phyloP scores from a whole-genome alignment of 2,888 invertebrate genomes.

The Crossocerus cetratus region DNA sequence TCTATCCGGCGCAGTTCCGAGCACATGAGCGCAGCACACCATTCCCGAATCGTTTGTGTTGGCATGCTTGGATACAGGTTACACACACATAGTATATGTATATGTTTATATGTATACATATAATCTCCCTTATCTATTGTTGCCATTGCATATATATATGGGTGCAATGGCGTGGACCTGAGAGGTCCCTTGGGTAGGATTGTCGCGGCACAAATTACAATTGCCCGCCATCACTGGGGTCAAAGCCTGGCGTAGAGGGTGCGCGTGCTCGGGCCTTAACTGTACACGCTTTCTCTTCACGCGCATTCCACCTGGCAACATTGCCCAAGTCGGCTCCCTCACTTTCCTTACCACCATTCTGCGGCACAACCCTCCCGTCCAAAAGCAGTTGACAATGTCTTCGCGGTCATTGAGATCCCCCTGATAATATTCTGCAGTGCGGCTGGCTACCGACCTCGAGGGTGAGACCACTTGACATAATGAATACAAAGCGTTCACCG shows the following conservation, averaged over 20 bases:
- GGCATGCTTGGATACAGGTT: too few relatives aligned
- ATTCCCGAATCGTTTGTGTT: too few relatives aligned
- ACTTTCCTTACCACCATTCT: not conserved
- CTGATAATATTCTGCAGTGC: not conserved
- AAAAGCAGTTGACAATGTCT: not conserved
- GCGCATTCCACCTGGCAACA: not conserved
- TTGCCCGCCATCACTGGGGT: constrained; percentile 54
- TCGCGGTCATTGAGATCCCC: not conserved
- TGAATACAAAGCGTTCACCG: not conserved
- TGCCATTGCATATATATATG: too few relatives aligned
- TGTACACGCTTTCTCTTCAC: not conserved
- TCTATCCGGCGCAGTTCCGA: too few relatives aligned
- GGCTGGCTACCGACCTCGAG: not conserved
- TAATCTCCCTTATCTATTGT: too few relatives aligned
- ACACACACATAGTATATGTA: too few relatives aligned
- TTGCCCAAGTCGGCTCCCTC: not conserved
- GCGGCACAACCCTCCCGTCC: not conserved
- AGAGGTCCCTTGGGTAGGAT: constrained; percentile 64
- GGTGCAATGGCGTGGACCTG: too few relatives aligned
- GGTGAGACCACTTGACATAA: not conserved
- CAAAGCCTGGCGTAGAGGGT: constrained; percentile 36
- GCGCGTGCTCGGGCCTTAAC: not conserved
- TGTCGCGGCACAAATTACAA: constrained; percentile 68
- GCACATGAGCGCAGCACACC: too few relatives aligned
- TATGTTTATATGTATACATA: too few relatives aligned